Evolutionary conservation across 2,113 vertebrate genomes (phyloP).

Genomic region (Alaudala cheleensis): DNA sequence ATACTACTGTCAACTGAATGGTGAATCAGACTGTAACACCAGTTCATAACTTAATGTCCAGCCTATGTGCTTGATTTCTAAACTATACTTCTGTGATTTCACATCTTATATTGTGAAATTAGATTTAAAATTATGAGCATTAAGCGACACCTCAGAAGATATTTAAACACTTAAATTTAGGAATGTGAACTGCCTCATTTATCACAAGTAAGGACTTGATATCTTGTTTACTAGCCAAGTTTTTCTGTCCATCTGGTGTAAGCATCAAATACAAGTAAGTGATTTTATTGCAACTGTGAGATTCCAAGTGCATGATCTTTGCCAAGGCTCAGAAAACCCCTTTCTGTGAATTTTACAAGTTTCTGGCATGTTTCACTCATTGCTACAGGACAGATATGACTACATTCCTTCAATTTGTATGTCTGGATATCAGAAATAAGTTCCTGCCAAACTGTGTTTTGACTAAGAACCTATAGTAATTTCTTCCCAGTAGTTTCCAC

Average conservation of each 20-base stretch:
- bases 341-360: neutral
- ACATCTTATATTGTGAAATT: neutral
- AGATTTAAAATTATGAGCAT: neutral
- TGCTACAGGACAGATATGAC: neutral
- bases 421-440: neutral
- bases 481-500: neutral
- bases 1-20: neutral
- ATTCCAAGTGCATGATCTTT: neutral
- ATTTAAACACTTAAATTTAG: neutral
- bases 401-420: neutral
- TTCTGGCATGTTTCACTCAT: neutral
- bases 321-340: neutral
- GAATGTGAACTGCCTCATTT: neutral
- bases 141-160: neutral
- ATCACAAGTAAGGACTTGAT: neutral
- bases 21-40: neutral
- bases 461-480: neutral
- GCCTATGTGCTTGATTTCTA: neutral
- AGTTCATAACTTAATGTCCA: neutral
- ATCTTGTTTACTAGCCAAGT: neutral
- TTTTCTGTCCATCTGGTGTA: neutral
- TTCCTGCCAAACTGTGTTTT: neutral
- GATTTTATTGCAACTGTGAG: neutral
- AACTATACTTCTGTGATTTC: neutral
- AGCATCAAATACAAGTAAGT: neutral